Conservation (phyloP, 2,888 invertebrate species). For the Chrysolina oricalcia region DNA sequence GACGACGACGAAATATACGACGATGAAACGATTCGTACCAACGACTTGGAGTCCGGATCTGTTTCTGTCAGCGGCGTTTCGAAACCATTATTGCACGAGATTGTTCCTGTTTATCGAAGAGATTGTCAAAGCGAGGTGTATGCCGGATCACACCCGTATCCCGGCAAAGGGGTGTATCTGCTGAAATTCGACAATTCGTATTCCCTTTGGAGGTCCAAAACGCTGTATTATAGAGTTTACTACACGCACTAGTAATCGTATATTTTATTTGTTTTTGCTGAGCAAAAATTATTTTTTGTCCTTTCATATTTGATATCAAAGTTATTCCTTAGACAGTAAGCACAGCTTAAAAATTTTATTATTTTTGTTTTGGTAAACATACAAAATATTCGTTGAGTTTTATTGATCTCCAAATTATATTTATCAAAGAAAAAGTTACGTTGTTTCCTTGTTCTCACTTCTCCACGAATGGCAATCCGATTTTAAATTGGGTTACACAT, state of each 20-base stretch:
- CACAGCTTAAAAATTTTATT: not conserved
- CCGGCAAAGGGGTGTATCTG: slow-evolving; percentile 97
- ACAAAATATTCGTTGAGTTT: not conserved
- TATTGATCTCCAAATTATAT: not conserved
- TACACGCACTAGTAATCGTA: slow-evolving; percentile 81
- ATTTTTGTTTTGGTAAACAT: not conserved
- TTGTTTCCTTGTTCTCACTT: no score
- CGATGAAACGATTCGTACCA: slow-evolving; percentile 65
- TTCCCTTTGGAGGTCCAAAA: slow-evolving; percentile 99
- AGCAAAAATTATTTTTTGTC: not conserved
- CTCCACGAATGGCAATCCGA: no score
- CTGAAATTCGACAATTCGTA: slow-evolving; percentile 99
- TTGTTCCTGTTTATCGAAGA: slow-evolving; percentile 95
- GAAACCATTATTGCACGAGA: slow-evolving; percentile 83
- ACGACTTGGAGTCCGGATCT: slow-evolving; percentile 78
- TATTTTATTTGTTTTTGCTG: slow-evolving; percentile 9
- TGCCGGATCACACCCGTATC: slow-evolving; percentile 97
- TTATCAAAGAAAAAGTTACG: not conserved
- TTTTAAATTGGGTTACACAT: no score
- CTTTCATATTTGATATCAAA: slow-evolving; percentile 16
- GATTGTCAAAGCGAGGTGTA: slow-evolving; percentile 98
- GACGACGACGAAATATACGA: slow-evolving; percentile 76
- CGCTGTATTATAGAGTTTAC: slow-evolving; percentile 98
- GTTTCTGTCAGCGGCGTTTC: slow-evolving; percentile 60
- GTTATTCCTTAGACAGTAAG: not conserved